Evolutionary conservation across 2,113 vertebrate species (phyloP).

Genomic region (Hyperoodon ampullatus): DNA sequence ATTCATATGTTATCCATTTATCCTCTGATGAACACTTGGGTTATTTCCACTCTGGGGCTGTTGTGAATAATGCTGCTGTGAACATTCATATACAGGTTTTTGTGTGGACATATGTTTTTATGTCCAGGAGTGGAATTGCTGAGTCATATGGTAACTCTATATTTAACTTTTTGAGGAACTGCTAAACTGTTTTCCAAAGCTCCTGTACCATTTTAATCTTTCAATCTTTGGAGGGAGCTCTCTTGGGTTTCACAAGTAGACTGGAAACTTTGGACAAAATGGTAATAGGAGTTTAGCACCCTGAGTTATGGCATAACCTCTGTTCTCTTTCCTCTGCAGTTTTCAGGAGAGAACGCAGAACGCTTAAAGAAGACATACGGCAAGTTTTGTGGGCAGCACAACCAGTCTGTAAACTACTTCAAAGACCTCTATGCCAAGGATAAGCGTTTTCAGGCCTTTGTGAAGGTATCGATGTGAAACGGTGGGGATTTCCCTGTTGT

Average conservation of each 20-base stretch:
- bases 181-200: background rate
- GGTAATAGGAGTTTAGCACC: accelerated
- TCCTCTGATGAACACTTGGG: too few species aligned
- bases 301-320: background rate
- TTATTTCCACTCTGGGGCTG: too few species aligned
- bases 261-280: background rate
- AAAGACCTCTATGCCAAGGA: constrained; percentile 95
- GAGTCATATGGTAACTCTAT: background rate
- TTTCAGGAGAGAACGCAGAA: constrained; percentile 93
- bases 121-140: background rate
- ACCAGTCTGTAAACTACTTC: constrained; percentile 95
- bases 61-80: too few species aligned
- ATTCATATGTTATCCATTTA: too few species aligned
- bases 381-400: constrained; percentile 97
- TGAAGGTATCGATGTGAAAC: constrained; percentile 87
- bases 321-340: constrained; percentile 83
- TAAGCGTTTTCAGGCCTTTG: constrained; percentile 96
- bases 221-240: too few species aligned
- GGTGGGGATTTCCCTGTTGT: too few species aligned
- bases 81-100: too few species aligned
- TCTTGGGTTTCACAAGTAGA: background rate
- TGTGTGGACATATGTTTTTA: background rate
- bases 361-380: constrained; percentile 94
- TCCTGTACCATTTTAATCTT: too few species aligned
- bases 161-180: background rate